Percentiles rank a stretch among this genome's conserved stretches.
Evolutionary conservation across 2,888 invertebrate species (phyloP).

Genomic region (Lepidocyrtoides sp.): DNA sequence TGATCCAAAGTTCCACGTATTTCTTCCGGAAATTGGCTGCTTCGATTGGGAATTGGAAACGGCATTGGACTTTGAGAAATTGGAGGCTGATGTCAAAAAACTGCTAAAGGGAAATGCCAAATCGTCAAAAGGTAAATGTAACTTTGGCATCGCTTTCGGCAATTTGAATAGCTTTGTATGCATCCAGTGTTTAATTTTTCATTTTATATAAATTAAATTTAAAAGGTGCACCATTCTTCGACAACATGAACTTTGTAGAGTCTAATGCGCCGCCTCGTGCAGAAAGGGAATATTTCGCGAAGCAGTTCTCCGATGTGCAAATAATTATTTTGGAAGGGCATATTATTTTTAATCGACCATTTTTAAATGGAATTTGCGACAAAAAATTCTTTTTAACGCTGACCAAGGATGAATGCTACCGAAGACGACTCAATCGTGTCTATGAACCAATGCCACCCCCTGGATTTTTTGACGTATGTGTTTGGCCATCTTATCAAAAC

Average conservation of each 20-base stretch:
- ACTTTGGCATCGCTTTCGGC: too few species aligned
- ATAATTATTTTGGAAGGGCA: constrained; percentile 93
- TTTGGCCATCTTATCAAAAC: constrained; percentile 94
- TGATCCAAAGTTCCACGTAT: constrained; percentile 72
- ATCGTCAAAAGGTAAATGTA: too few species aligned
- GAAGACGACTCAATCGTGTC: constrained; percentile 89
- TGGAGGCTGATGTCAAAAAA: constrained; percentile 63
- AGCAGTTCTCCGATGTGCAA: constrained; percentile 55
- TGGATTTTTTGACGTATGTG: constrained; percentile 95
- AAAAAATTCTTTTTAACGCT: constrained; percentile 92
- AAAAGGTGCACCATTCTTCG: too few species aligned
- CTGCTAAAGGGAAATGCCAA: background rate
- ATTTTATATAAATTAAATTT: constrained; percentile 36
- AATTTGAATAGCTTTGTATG: too few species aligned
- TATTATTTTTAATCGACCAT: constrained; percentile 91
- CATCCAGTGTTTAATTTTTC: background rate
- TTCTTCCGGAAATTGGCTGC: constrained; percentile 70
- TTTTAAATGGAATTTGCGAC: constrained; percentile 90
- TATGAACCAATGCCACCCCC: constrained; percentile 95
- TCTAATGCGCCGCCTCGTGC: constrained; percentile 23
- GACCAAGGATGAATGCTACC: constrained; percentile 90
- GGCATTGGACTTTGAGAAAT: constrained; percentile 72
- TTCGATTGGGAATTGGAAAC: constrained; percentile 78
- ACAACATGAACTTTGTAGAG: constrained; percentile 55
- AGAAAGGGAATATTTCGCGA: background rate